These are phyloP conservation scores for Agriopis leucophaearia DNA, from an alignment of 2,888 invertebrate species.

Conservation along the genomic window DNA sequence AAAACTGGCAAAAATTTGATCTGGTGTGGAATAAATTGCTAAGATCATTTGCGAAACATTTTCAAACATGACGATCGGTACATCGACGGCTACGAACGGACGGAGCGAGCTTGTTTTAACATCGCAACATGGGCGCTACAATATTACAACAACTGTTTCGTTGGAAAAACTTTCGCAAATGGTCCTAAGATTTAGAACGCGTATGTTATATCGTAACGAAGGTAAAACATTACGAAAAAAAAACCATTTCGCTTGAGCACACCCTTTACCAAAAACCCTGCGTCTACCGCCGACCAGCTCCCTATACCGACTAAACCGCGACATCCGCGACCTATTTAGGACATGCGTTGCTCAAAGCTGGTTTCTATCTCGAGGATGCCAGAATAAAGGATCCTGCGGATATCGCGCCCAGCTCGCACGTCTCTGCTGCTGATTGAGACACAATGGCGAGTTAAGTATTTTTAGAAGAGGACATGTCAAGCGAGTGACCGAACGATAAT, in stretches of 20 bases:
- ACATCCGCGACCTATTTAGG: constrained; percentile 22
- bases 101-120: neutral
- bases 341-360: constrained; percentile 18
- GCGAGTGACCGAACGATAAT: constrained; percentile 20
- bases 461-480: constrained; percentile 35
- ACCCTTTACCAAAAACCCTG: constrained; percentile 18
- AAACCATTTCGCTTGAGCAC: constrained; percentile 1
- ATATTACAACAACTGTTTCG: no score
- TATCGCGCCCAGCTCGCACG: constrained; percentile 68
- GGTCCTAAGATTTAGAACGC: neutral
- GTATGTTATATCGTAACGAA: neutral
- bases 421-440: constrained; percentile 63
- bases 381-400: constrained; percentile 59
- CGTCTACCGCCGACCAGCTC: constrained; percentile 14
- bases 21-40: no score
- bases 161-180: no score
- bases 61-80: no score
- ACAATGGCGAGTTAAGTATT: constrained; percentile 58
- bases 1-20: no score
- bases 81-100: neutral
- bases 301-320: constrained; percentile 6
- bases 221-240: neutral
- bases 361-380: constrained; percentile 44
- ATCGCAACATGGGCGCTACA: neutral
- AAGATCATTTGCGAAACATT: neutral